Percentiles rank a stretch among this genome's conserved stretches.
These are phyloP conservation scores for Caenorhabditis macrosperma DNA, from an alignment of 2,888 invertebrate genomes.

Conservation along the genomic window DNA sequence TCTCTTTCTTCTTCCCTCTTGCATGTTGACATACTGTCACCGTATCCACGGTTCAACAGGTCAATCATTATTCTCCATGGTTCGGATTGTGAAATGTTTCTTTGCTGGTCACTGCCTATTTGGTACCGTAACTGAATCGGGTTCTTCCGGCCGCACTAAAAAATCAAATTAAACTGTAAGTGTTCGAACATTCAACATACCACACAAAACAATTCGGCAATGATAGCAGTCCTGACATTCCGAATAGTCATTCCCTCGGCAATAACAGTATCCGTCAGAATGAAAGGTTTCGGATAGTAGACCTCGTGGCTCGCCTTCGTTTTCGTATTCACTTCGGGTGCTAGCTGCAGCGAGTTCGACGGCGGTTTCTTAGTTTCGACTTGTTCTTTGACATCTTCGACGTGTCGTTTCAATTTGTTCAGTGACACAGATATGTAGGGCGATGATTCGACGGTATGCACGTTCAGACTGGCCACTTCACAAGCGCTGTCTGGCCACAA, in stretches of 20 bases:
- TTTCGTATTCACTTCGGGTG: slow-evolving; percentile 19
- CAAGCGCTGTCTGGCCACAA: slow-evolving; percentile 49
- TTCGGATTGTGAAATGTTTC: slow-evolving; percentile 12
- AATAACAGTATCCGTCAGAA: slow-evolving; percentile 51
- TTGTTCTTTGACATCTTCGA: slow-evolving; percentile 14
- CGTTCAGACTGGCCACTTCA: slow-evolving; percentile 44
- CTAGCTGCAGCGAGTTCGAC: neutral
- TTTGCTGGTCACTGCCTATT: neutral
- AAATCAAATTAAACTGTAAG: neutral
- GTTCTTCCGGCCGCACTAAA: slow-evolving; percentile 65
- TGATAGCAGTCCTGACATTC: slow-evolving; percentile 60
- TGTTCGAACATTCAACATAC: slow-evolving; percentile 27
- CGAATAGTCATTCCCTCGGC: slow-evolving; percentile 58
- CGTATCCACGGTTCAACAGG: slow-evolving; percentile 65
- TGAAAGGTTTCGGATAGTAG: slow-evolving; percentile 52
- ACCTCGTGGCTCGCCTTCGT: slow-evolving; percentile 31
- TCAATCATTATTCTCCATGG: slow-evolving; percentile 65
- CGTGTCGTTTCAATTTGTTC: slow-evolving; percentile 40
- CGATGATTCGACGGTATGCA: slow-evolving; percentile 30
- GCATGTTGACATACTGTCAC: slow-evolving; percentile 47
- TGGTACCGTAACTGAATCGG: slow-evolving; percentile 62
- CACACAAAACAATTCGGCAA: slow-evolving; percentile 71
- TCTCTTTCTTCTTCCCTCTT: slow-evolving; percentile 15
- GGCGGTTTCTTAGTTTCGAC: neutral
- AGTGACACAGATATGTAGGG: slow-evolving; percentile 43